Evolutionary conservation across 2,797 vertebrate species (phyloP).

Genomic region (Moxostoma hubbsi): DNA sequence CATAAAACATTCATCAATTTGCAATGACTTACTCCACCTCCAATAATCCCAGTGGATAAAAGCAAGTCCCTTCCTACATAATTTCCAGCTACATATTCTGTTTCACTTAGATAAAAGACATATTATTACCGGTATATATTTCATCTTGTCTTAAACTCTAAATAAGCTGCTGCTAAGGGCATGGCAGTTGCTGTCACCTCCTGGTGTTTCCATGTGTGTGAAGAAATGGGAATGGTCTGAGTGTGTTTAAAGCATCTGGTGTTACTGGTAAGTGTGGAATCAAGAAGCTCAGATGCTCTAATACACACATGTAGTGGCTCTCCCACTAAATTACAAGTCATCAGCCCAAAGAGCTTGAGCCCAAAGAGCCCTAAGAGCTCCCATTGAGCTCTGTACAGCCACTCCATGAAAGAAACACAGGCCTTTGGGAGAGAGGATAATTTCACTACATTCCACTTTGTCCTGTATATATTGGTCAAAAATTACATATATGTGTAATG

Average conservation of each 20-base stretch:
- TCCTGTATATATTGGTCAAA: no score
- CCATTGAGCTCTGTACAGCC: not conserved
- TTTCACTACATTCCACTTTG: no score
- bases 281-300: not conserved
- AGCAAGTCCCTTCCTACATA: no score
- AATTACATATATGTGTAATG: no score
- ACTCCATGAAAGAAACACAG: not conserved
- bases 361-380: no score
- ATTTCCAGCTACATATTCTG: no score
- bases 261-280: slow-evolving; percentile 12
- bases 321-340: slow-evolving; percentile 30
- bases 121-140: no score
- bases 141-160: not conserved
- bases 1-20: no score
- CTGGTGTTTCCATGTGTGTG: not conserved
- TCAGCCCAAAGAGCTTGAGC: slow-evolving; percentile 9
- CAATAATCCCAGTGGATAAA: no score
- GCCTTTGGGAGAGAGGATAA: no score
- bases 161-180: not conserved
- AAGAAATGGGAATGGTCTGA: not conserved
- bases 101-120: not conserved
- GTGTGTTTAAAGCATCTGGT: not conserved
- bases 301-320: slow-evolving; percentile 13
- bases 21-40: no score
- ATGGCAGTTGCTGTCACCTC: not conserved